Evolutionary conservation across 2,113 vertebrate genomes (phyloP).

Genomic region (Echinops telfairi): DNA sequence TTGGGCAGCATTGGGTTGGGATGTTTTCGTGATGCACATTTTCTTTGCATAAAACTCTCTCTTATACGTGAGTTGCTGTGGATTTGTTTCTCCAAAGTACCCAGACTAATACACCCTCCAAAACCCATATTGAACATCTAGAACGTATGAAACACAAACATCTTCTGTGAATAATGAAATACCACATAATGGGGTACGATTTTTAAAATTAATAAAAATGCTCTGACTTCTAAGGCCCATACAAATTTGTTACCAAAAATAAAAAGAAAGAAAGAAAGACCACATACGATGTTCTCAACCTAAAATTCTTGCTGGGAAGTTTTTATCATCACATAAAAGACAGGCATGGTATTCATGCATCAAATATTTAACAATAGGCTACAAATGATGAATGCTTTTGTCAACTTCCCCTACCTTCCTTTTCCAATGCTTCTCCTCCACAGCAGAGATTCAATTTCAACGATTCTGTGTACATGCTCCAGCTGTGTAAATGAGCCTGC

Average conservation of each 20-base stretch:
- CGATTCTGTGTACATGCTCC: not conserved
- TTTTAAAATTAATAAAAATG: not conserved
- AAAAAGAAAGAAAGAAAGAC: not conserved
- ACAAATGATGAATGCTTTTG: not conserved
- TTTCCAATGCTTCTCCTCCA: not conserved
- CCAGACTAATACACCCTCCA: too few species aligned
- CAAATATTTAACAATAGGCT: not conserved
- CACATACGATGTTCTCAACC: not conserved
- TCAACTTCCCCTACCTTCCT: not conserved
- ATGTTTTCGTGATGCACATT: too few species aligned
- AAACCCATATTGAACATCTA: not conserved
- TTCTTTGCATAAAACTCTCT: too few species aligned
- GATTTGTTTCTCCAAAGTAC: too few species aligned
- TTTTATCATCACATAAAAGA: not conserved
- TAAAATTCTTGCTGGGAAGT: conserved; percentile 17
- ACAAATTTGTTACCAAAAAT: not conserved
- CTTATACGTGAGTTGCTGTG: too few species aligned
- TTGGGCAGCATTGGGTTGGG: too few species aligned
- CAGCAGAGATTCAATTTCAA: not conserved
- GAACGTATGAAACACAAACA: not conserved
- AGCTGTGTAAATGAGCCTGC: not conserved
- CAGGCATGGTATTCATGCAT: not conserved
- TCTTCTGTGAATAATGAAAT: not conserved
- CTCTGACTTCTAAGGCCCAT: not conserved
- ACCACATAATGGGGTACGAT: not conserved